These are phyloP conservation scores for Corynorhinus townsendii DNA, from an alignment of 2,113 vertebrate species.

Conservation along the genomic window DNA sequence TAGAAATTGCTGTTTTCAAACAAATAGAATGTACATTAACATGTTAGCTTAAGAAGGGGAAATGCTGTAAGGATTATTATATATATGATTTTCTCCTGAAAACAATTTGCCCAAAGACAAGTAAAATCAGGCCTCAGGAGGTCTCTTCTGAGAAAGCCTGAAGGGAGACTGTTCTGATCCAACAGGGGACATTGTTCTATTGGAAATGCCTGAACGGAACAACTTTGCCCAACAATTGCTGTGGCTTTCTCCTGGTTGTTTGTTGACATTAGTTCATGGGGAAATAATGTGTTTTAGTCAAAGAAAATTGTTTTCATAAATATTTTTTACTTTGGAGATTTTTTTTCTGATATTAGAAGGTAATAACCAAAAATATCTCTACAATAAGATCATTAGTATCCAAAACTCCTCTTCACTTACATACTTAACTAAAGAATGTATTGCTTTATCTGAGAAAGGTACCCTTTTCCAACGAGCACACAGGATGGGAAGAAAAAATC, in stretches of 20 bases:
- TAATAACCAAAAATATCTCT: neutral
- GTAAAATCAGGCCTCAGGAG: neutral
- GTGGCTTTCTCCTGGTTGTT: neutral
- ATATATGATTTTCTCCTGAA: neutral
- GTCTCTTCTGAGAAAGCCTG: neutral
- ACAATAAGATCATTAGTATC: neutral
- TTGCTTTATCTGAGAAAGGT: neutral
- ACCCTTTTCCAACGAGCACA: neutral
- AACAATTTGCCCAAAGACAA: constrained; percentile 21
- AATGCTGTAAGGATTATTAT: neutral
- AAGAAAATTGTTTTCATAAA: neutral
- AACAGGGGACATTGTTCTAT: neutral
- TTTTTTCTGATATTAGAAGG: neutral
- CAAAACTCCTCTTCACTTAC: neutral
- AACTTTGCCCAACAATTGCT: neutral
- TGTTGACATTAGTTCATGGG: neutral
- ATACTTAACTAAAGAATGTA: neutral
- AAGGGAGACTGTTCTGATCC: neutral
- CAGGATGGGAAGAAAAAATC: neutral
- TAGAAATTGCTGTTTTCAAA: neutral
- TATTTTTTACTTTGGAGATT: neutral
- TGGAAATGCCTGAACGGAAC: neutral
- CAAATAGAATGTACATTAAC: constrained; percentile 32
- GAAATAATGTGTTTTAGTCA: neutral
- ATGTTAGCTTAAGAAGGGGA: constrained; percentile 5